phyloP scores from a whole-genome alignment of 2,113 vertebrate genomes.

The Eurystomus gularis region DNA sequence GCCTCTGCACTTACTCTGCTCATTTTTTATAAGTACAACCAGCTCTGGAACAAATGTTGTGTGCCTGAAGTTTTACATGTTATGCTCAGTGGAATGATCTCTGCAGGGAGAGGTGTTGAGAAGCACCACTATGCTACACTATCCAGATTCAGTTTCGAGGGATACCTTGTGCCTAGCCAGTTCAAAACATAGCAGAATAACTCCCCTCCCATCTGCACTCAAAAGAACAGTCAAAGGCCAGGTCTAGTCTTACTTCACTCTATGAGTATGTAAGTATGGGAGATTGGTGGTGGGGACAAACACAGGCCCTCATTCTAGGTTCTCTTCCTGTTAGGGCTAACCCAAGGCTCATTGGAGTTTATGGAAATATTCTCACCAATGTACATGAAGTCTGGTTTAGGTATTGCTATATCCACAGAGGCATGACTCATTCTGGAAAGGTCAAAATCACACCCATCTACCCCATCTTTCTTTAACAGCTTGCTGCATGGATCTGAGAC shows the following conservation, averaged over 20 bases:
- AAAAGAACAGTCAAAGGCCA: not conserved
- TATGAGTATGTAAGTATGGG: rapidly evolving
- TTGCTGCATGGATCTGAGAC: conserved; percentile 6
- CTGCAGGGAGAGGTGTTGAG: not conserved
- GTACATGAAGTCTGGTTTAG: not conserved
- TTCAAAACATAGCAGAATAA: not conserved
- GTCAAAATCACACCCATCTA: conserved; percentile 21
- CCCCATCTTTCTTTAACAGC: conserved; percentile 28
- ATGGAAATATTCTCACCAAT: not conserved
- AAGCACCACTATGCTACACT: not conserved
- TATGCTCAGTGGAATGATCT: not conserved
- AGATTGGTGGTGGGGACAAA: not conserved
- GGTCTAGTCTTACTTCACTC: not conserved
- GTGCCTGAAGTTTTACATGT: not conserved
- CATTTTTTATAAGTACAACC: not conserved
- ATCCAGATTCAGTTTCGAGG: not conserved
- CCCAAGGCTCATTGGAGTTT: not conserved
- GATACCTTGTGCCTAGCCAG: not conserved
- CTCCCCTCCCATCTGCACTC: not conserved
- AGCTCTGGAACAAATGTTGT: not conserved
- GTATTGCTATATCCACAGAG: not conserved
- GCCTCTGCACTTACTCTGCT: not conserved
- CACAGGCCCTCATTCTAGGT: not conserved
- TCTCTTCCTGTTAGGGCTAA: not conserved
- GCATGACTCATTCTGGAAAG: conserved; percentile 3